Evolutionary conservation across 2,888 invertebrate species (phyloP), one percentile per base, ranked within the genome.

Genomic region (Platynereis dumerilii): DNA sequence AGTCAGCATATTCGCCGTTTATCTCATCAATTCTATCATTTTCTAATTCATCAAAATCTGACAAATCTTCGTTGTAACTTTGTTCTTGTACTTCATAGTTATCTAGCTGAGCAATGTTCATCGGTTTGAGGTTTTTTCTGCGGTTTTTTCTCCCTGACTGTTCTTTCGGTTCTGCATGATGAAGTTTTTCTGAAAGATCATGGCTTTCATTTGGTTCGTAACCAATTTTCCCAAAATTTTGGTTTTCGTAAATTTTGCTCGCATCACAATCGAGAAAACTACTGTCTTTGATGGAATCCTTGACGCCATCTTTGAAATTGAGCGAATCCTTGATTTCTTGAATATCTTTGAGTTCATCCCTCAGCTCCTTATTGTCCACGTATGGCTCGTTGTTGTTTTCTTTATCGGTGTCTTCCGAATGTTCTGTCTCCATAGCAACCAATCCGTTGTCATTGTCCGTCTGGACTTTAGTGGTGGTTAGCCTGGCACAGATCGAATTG

Each of bases 71-170:
- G 54, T 60, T 52, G 55, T 34, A 44, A 15, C 48, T 20, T 34
- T 64, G 65, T 12, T 28, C 64, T 17, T 69, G 56, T 61, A 34
- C 55, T 61, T 70, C 62, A 45, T 67, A 68, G 26, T 42, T 24
- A 5, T 48, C 48, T 17, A 52, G 27, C 52, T 76, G 73, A 58
- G 71, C 75, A 64, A 91, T 90, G 83, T 91, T 92, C 75, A 91
- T 86, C 0, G 92, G 92, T 76, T 90, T 89, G 84, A 91, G 91
- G 82, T 91, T 91, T 83, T 91, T 91, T 73, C 91, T 86, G 76
- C 91, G 91, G 86, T 91, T 91, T 76, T 90, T 87, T 82, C 90
- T 89, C 28, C 74, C 69, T 5, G n/a, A 22, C 27, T 27, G 24
- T 20, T n/a, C 24, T 1, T 22, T 3, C 1, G 44, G 27, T n/a